Conservation (phyloP, 2,797 vertebrate genomes). For the Chelon labrosus region DNA sequence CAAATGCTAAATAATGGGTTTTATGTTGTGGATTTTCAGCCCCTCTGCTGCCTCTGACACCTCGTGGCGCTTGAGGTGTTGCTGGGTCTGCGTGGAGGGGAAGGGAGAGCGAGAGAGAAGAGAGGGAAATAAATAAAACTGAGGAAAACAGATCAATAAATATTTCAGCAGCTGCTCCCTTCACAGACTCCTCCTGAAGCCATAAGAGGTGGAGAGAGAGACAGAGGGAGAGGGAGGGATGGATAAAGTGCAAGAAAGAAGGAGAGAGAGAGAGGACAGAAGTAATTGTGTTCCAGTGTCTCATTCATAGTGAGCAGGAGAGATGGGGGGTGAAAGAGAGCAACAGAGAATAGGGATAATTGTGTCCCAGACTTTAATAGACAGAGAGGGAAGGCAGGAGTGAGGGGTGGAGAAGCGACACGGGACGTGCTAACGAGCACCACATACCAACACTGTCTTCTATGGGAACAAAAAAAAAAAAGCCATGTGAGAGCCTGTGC, state of each 20-base stretch:
- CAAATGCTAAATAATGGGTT: slow-evolving; percentile 76
- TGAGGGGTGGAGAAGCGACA: slow-evolving; percentile 71
- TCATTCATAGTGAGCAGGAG: slow-evolving; percentile 64
- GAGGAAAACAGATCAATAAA: slow-evolving; percentile 89
- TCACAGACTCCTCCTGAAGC: slow-evolving; percentile 79
- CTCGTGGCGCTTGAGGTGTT: slow-evolving; percentile 65
- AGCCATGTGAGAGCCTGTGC: slow-evolving; percentile 43
- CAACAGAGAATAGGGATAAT: slow-evolving; percentile 71
- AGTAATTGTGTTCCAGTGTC: slow-evolving; percentile 78
- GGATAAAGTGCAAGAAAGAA: slow-evolving; percentile 46
- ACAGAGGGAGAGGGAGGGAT: slow-evolving; percentile 38
- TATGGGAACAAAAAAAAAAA: slow-evolving; percentile 61
- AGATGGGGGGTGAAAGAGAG: slow-evolving; percentile 69
- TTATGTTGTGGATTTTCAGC: slow-evolving; percentile 68
- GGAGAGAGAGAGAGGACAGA: slow-evolving; percentile 52
- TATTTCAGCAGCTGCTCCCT: slow-evolving; percentile 87
- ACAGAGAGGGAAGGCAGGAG: slow-evolving; percentile 64
- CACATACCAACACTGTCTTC: slow-evolving; percentile 72
- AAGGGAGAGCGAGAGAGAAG: slow-evolving; percentile 54
- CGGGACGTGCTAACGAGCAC: slow-evolving; percentile 74
- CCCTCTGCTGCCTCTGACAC: slow-evolving; percentile 66
- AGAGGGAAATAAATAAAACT: slow-evolving; percentile 83
- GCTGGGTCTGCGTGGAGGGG: slow-evolving; percentile 51
- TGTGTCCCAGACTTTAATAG: slow-evolving; percentile 77
- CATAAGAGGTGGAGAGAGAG: slow-evolving; percentile 65